phyloP scores from a whole-genome alignment of 2,113 vertebrate genomes.

The Erpornis zantholeuca region DNA sequence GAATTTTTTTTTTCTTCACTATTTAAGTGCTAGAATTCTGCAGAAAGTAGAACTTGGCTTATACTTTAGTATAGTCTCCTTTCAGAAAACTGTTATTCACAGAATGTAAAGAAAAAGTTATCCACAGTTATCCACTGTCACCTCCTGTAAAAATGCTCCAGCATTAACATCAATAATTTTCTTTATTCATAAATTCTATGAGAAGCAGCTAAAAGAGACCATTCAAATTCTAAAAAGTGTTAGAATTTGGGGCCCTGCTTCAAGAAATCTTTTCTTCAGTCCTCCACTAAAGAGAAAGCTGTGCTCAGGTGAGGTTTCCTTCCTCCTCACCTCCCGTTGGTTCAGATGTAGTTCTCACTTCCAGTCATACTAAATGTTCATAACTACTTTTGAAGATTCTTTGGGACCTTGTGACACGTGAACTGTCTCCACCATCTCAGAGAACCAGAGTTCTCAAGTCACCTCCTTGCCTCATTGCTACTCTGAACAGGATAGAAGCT shows the following conservation, averaged over 20 bases:
- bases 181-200: not conserved
- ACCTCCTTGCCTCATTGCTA: not conserved
- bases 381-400: not conserved
- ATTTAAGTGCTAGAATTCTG: not conserved
- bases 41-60: not conserved
- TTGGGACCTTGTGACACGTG: accelerated
- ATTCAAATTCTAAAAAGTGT: not conserved
- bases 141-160: not conserved
- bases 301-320: not conserved
- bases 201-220: not conserved
- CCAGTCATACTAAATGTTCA: not conserved
- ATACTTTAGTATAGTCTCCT: not conserved
- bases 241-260: not conserved
- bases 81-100: not conserved
- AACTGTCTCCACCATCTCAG: not conserved
- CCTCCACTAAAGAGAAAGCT: not conserved
- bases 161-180: not conserved
- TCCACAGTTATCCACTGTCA: not conserved
- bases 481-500: not conserved
- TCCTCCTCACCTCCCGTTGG: not conserved
- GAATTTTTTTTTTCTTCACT: not conserved
- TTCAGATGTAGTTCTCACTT: not conserved
- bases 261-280: not conserved
- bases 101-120: not conserved
- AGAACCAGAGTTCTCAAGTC: not conserved